These are phyloP conservation scores for Cheumatopsyche charites DNA, from an alignment of 1,140 invertebrate species.

Conservation along the genomic window DNA sequence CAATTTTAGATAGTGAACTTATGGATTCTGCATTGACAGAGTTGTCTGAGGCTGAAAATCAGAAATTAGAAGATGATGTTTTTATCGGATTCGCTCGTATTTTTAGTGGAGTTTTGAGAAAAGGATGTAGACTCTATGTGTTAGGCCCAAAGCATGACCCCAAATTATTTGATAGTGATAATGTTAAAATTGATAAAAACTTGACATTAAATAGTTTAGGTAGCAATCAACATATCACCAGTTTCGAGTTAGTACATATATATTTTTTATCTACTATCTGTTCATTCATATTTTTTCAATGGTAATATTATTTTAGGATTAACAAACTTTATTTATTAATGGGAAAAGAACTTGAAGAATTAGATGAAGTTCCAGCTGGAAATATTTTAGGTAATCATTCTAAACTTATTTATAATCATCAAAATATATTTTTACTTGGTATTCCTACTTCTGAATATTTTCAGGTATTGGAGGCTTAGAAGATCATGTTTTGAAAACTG, in stretches of 20 bases:
- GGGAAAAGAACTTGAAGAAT: conserved; percentile 86
- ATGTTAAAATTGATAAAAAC: conserved; percentile 60
- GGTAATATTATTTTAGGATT: conserved; percentile 35
- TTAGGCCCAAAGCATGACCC: conserved; percentile 92
- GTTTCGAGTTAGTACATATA: conserved; percentile 56
- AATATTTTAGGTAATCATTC: conserved; percentile 76
- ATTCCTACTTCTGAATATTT: conserved; percentile 46
- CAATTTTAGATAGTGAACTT: conserved; percentile 53
- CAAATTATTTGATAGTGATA: conserved; percentile 60
- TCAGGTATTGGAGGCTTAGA: conserved; percentile 85
- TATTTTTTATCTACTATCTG: conserved; percentile 3
- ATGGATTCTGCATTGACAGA: conserved; percentile 46
- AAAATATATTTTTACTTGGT: background rate
- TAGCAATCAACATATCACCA: conserved; percentile 64
- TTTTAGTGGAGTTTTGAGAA: conserved; percentile 85
- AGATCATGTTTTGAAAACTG: conserved; percentile 86
- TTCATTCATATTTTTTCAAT: conserved; percentile 21
- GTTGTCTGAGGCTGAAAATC: conserved; percentile 51
- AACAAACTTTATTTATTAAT: conserved; percentile 83
- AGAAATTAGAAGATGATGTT: conserved; percentile 65
- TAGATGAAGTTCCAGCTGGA: conserved; percentile 84
- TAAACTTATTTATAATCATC: background rate
- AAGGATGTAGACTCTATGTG: conserved; percentile 82
- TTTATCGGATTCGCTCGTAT: conserved; percentile 94
- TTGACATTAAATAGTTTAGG: conserved; percentile 71